phyloP scores from a whole-genome alignment of 2,113 vertebrate genomes.

The Machaerirhynchus nigripectus region DNA sequence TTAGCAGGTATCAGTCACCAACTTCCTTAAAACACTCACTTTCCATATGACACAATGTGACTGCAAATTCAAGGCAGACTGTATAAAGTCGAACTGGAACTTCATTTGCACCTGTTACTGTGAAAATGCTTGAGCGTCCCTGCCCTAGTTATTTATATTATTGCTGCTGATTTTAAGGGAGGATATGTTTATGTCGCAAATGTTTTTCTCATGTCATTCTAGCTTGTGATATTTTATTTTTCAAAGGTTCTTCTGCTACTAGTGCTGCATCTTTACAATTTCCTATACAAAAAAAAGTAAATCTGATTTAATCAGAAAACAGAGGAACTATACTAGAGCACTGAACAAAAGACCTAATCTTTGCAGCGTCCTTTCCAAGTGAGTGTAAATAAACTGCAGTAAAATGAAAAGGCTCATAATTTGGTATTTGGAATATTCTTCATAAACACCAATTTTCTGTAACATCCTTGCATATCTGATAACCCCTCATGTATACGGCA shows the following conservation, averaged over 20 bases:
- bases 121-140: conserved; percentile 11
- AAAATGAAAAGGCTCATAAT: conserved; percentile 74
- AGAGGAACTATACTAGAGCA: conserved; percentile 24
- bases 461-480: conserved; percentile 73
- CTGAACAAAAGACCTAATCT: conserved; percentile 71
- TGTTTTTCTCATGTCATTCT: neutral
- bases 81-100: neutral
- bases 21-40: conserved; percentile 23
- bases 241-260: conserved; percentile 4
- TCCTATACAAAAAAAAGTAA: conserved; percentile 11
- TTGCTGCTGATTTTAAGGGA: conserved; percentile 51
- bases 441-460: conserved; percentile 77
- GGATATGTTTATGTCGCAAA: conserved; percentile 42
- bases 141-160: neutral
- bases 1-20: conserved; percentile 6
- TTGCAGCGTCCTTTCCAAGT: conserved; percentile 59
- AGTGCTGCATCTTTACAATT: neutral
- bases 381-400: conserved; percentile 70
- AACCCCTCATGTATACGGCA: conserved; percentile 79
- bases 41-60: neutral
- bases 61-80: conserved; percentile 41
- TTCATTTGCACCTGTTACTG: conserved; percentile 72
- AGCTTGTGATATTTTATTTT: conserved; percentile 18
- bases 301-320: conserved; percentile 59
- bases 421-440: conserved; percentile 75